Base-by-base conservation (phyloP, 2,113 vertebrate genomes). In the Hemichromis elongatus region DNA sequence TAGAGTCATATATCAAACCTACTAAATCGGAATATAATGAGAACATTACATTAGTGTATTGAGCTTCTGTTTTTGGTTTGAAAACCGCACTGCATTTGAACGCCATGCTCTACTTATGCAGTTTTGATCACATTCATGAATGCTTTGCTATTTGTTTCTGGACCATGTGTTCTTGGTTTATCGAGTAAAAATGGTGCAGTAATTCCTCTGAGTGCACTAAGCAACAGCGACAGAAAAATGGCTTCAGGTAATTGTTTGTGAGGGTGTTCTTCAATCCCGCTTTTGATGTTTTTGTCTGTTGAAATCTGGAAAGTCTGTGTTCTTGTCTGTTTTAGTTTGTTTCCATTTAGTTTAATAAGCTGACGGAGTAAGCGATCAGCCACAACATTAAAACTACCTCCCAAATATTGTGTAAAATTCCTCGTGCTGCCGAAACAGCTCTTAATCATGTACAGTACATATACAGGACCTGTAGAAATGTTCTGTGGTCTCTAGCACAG, bases 241-340 rank as follows among this genome's bases (percentile, higher is more conserved):
- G 82, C 87, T 93, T 87, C 84, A 63, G 90, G 57, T 92, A 91
- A 92, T 83, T 91, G 86, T 88, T 66, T 53, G 68, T 54, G 84
- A 82, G 82, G 30, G 75, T 89, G 66, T 86, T 88, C 78, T 30
- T 78, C 79, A 68, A 82, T 81, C 81, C 66, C 56, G 35, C 79
- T 79, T 82, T 61, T 88, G 88, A 88, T 81, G 78, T 47, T 33
- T 40, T 54, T 77, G 37, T 87, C 42, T 81, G 88, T 81, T 80
- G 33, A 68, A 82, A 68, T 53, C 12, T 19, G 42, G 63, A 45
- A 87, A 33, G 73, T 28, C 24, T 24, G 45, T 18, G 21, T 83
- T 61, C 33, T 35, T 30, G 21, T 28, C 21, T 19, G 21, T 40
- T 59, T 47, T 79, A 18, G 50, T 26, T 75, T 75, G 6, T 21